A percentile compares a stretch with the other conserved stretches of the same genome.
phyloP scores from a whole-genome alignment of 2,113 vertebrate genomes.

The Aphyosemion australe region DNA sequence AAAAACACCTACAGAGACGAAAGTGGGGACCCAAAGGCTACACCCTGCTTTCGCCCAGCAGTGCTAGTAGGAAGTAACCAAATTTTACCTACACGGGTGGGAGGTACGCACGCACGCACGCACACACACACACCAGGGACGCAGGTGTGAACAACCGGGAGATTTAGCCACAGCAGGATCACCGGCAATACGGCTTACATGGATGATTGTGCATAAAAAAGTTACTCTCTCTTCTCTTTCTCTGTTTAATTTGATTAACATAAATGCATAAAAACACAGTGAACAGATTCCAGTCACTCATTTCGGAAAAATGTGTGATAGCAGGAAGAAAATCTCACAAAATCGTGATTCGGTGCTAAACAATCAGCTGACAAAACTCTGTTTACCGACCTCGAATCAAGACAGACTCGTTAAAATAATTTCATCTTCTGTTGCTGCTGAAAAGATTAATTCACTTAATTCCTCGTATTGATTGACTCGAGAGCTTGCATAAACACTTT shows the following conservation, averaged over 20 bases:
- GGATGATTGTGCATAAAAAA: too few relatives aligned
- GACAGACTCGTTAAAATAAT: constrained; percentile 21
- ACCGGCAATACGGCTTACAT: constrained; percentile 13
- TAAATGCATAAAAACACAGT: too few relatives aligned
- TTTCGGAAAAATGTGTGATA: too few relatives aligned
- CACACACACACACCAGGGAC: constrained; percentile 30
- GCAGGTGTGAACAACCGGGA: constrained; percentile 52
- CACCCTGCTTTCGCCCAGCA: constrained; percentile 65
- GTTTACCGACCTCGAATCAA: constrained; percentile 7
- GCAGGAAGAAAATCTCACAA: not conserved
- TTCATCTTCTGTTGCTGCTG: constrained; percentile 17
- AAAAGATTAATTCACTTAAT: constrained; percentile 27
- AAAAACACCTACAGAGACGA: constrained; percentile 50
- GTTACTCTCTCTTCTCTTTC: too few relatives aligned
- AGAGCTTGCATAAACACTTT: constrained; percentile 42
- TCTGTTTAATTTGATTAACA: too few relatives aligned
- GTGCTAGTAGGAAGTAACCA: constrained; percentile 72
- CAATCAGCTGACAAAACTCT: constrained; percentile 5
- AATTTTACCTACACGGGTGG: constrained; percentile 60
- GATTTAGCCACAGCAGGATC: constrained; percentile 47
- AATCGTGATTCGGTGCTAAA: not conserved
- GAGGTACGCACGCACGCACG: constrained; percentile 7
- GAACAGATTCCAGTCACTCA: too few relatives aligned
- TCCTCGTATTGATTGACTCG: constrained; percentile 6
- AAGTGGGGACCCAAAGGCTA: constrained; percentile 63